Conservation (phyloP, 64 coral and sea anemone genomes). For the Stichodactyla mertensii region DNA sequence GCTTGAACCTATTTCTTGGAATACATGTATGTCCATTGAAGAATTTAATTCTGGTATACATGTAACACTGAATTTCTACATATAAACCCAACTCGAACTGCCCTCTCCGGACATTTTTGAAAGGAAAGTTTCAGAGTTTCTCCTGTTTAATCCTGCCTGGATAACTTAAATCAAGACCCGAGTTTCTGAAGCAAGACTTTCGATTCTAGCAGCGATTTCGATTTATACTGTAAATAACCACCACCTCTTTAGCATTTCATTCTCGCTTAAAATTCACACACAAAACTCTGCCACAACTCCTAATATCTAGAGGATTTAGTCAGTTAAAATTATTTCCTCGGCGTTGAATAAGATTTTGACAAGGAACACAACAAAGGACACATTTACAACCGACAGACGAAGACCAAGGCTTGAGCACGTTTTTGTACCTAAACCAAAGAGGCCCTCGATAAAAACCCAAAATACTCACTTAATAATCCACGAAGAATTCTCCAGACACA, state of each 20-base stretch:
- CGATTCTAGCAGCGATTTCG: not conserved
- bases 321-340: not conserved
- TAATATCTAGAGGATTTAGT: not conserved
- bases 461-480: slow-evolving; percentile 87
- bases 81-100: not conserved
- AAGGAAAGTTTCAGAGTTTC: not conserved
- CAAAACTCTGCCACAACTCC: not conserved
- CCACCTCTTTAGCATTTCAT: not conserved
- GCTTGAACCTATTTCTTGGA: too few species aligned
- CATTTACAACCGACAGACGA: not conserved
- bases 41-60: too few species aligned
- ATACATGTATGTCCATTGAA: too few species aligned
- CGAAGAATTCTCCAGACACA: slow-evolving; percentile 56
- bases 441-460: slow-evolving; percentile 13
- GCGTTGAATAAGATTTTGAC: not conserved
- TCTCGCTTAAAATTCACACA: not conserved
- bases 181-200: not conserved
- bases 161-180: not conserved
- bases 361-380: not conserved
- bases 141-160: not conserved
- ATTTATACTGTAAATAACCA: not conserved
- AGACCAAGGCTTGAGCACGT: not conserved
- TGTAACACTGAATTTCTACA: too few species aligned
- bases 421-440: slow-evolving; percentile 20
- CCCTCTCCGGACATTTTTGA: not conserved